Percentiles rank a stretch among this genome's conserved stretches.
Conservation (phyloP, 2,888 invertebrate species). For the Zonitis immaculata region DNA sequence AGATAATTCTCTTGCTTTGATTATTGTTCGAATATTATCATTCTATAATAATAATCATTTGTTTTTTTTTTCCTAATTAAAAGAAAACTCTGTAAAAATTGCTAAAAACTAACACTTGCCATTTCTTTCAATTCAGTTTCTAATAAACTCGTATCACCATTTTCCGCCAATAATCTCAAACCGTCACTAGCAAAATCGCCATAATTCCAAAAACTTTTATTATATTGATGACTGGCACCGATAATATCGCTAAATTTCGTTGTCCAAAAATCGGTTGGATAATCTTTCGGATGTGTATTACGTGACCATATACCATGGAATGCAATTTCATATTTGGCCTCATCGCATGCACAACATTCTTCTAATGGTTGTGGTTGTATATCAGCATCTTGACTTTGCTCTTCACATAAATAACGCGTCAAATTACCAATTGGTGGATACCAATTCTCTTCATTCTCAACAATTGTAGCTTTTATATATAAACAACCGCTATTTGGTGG, state of each 20-base stretch:
- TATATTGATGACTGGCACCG: conserved; percentile 85
- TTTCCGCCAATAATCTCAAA: conserved; percentile 87
- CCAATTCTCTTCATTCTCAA: background rate
- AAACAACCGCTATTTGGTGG: conserved; percentile 73
- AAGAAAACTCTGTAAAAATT: conserved; percentile 6
- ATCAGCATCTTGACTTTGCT: conserved; percentile 59
- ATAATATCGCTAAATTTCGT: conserved; percentile 97
- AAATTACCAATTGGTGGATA: no score
- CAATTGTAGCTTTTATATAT: conserved; percentile 53
- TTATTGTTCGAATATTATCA: conserved; percentile 82
- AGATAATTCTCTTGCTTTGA: conserved; percentile 90
- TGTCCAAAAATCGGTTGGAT: conserved; percentile 81
- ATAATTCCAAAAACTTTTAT: conserved; percentile 89
- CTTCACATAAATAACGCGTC: conserved; percentile 70
- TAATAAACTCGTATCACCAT: conserved; percentile 85
- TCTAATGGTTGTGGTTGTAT: conserved; percentile 64
- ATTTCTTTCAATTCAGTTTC: conserved; percentile 94
- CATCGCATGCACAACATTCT: conserved; percentile 92
- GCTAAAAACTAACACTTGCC: no score
- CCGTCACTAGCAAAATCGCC: conserved; percentile 87
- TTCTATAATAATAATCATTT: conserved; percentile 58
- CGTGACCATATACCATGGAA: conserved; percentile 95
- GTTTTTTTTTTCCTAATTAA: no score
- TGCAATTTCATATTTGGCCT: conserved; percentile 95
- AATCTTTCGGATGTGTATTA: conserved; percentile 94